Evolutionary conservation across 2,888 invertebrate genomes (phyloP), one percentile per base, ranked within the genome.

Genomic region (Thyatira batis): DNA sequence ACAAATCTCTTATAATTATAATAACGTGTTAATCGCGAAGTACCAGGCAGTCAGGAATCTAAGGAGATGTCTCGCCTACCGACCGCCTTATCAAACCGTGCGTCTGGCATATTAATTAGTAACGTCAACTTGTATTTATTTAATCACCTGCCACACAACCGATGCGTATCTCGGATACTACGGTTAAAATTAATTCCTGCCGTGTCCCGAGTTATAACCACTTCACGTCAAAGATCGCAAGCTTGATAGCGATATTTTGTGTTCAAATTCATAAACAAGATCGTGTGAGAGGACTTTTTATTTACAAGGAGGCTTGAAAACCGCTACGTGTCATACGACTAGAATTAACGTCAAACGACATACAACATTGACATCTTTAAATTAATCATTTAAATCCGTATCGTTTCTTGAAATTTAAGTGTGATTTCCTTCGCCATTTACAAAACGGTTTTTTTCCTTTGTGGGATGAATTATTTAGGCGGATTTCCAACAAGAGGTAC

Each of bases 31-130:
- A 88, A 87, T 83, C 78, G 77, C 72, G 60, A 60, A 65, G 74
- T 78, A 82, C 80, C 74, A 80, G 79, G 81, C 78, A 66, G 58
- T 67, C 80, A 83, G 82, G 74, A 79, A 80, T 75, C 77, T 78
- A 76, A 73, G 71, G 85, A 86, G 86, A 84, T 83, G 84, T 80
- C 80, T 76, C 82, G 77, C 73, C 60, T 66, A 51, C 63, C 67
- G 63, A 71, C 71, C 67, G 72, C 77, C 84, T 84, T 87, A 87
- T 85, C 86, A 78, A 39, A 74, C 69, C 69, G 67, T 84, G 87
- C 88, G 88, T 84, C 89, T 89, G 87, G 89, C 89, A 89, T 90
- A 89, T 89, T 90, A 90, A 90, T 89, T 87, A 87, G 83, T 76
- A 76, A 82, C 74, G 83, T 82, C 82, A 84, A 86, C 80, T 86